Evolutionary conservation across 2,888 invertebrate genomes (phyloP).

Genomic region (Microctonus brassicae): DNA sequence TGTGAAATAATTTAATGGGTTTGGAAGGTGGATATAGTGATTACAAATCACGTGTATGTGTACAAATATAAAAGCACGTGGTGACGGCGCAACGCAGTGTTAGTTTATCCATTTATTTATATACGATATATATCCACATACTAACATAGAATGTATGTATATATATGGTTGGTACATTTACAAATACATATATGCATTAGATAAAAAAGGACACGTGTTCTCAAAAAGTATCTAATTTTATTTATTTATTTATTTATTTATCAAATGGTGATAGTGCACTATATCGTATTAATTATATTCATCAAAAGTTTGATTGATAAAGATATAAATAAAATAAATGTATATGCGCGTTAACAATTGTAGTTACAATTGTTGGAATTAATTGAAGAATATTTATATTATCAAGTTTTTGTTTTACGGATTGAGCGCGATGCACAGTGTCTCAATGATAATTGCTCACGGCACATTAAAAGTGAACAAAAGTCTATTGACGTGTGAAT

Average conservation of each 20-base stretch:
- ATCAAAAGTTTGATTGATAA: too few relatives aligned
- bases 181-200: too few relatives aligned
- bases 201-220: too few relatives aligned
- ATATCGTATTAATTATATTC: too few relatives aligned
- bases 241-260: too few relatives aligned
- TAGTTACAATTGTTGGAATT: neutral
- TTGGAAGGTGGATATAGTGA: neutral
- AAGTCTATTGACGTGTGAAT: constrained; percentile 48
- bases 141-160: too few relatives aligned
- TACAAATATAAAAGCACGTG: constrained; percentile 1
- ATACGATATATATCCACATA: neutral
- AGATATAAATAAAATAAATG: neutral
- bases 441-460: constrained; percentile 53
- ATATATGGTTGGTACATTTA: too few relatives aligned
- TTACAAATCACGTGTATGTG: constrained; percentile 9
- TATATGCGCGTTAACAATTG: too few relatives aligned
- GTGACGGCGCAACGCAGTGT: constrained; percentile 5
- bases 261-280: too few relatives aligned
- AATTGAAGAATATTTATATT: neutral
- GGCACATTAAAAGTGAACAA: constrained; percentile 60
- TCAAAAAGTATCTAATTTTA: too few relatives aligned
- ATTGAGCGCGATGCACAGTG: constrained; percentile 62
- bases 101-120: neutral
- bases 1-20: neutral
- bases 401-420: neutral